Base-by-base conservation (phyloP, 2,797 vertebrate genomes). In the Meda fulgida region DNA sequence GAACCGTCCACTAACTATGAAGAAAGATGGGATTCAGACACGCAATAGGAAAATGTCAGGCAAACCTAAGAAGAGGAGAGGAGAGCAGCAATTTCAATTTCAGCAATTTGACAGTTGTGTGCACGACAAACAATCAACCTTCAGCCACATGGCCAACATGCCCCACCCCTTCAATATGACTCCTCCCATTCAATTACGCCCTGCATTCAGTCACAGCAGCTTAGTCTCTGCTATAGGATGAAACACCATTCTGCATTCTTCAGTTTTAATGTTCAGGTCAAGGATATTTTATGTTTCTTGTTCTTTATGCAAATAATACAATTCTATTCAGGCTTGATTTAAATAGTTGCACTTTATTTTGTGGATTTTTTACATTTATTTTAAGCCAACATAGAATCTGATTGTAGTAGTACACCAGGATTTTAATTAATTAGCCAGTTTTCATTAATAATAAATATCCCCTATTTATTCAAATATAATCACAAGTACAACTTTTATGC, bases 11-110 rank as follows among this genome's bases (percentile, higher is more conserved):
- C 94, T 99, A 90, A 99, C 98, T 89, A 99, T 99, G 98, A 99
- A 99, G 93, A 99, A 99, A 92, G 98, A 99, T 90, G 98, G 98
- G 48, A 99, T 99, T 89, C 98, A 99, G 93, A 99, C 98, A 23
- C 96, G 98, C 89, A 99, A 99, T 92, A 94, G 98, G 89, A 99
- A 99, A 94, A 99, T 99, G 97, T 99, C 98, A 90, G 98, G 96
- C 96, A 99, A 99, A 90, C 97, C 98, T 89, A 99, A 99, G 94
- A 99, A 97, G 93, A 95, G 97, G 86, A 92, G 94, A 76, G 90
- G 93, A 0, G 97, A 99, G 78, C 95, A 96, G 13, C 46, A 46
- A 46, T 46, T 46, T 46, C 46, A 46, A 92, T 97, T 97, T 7
- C 97, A 98, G 92, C 97, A 98, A 92, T 96, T 97, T 71, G 96